These are phyloP conservation scores for Aquatica leii DNA, from an alignment of 2,888 invertebrate species.

Conservation along the genomic window DNA sequence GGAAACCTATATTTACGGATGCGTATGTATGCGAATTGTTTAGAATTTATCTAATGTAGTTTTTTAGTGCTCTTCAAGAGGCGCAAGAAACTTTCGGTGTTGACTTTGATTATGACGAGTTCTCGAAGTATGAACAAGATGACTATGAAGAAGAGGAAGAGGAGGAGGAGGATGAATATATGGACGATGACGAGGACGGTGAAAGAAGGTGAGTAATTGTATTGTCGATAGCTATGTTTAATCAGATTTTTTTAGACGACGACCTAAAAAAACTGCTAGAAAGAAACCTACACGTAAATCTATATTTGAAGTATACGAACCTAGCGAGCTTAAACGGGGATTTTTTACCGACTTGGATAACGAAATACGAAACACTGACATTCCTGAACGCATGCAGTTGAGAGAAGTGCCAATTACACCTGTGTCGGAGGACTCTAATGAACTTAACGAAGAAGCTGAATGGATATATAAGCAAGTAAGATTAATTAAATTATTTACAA, in stretches of 20 bases:
- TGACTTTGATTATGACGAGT: slow-evolving; percentile 96
- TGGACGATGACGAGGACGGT: slow-evolving; percentile 77
- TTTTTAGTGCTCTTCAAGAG: slow-evolving; percentile 84
- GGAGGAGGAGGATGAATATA: slow-evolving; percentile 81
- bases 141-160: slow-evolving; percentile 87
- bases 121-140: slow-evolving; percentile 86
- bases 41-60: slow-evolving; percentile 11
- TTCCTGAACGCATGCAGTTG: slow-evolving; percentile 92
- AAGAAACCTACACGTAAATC: slow-evolving; percentile 84
- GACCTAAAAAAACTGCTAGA: slow-evolving; percentile 77
- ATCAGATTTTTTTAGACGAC: slow-evolving; percentile 59
- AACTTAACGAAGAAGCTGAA: slow-evolving; percentile 92
- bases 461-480: slow-evolving; percentile 90
- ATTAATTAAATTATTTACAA: slow-evolving; percentile 1
- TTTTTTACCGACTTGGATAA: slow-evolving; percentile 95
- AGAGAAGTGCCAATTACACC: slow-evolving; percentile 86
- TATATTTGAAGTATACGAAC: slow-evolving; percentile 95
- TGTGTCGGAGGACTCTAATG: slow-evolving; percentile 83
- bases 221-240: too few species aligned
- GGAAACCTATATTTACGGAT: slow-evolving; percentile 85
- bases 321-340: slow-evolving; percentile 94
- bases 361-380: slow-evolving; percentile 87
- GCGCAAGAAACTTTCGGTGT: slow-evolving; percentile 99
- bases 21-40: slow-evolving; percentile 77
- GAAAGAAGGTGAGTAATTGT: slow-evolving; percentile 51